Conservation (phyloP, 2,113 vertebrate species). For the Leuciscus idus region DNA sequence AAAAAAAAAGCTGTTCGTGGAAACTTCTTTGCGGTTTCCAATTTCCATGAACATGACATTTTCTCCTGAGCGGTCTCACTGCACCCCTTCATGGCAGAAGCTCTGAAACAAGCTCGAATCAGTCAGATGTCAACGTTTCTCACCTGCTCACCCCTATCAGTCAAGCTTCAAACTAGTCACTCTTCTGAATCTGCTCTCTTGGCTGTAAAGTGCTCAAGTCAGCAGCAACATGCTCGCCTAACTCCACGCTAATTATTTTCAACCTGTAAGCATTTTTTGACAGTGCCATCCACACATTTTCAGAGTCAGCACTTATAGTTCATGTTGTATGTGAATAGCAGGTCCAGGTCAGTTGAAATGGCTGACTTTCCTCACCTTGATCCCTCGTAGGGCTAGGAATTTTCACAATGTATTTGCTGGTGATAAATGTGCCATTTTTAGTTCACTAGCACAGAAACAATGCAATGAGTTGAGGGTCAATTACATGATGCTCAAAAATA, state of each 20-base stretch:
- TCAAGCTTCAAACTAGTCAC: slow-evolving; percentile 24
- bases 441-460: not conserved
- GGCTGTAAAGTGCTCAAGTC: slow-evolving; percentile 1
- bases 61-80: not conserved
- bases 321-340: not conserved
- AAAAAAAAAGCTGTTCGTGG: not conserved
- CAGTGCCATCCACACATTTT: slow-evolving; percentile 8
- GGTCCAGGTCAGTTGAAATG: slow-evolving; percentile 16
- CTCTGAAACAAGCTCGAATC: not conserved
- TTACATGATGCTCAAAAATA: not conserved
- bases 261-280: slow-evolving; percentile 36
- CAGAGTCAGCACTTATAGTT: slow-evolving; percentile 10
- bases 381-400: not conserved
- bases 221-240: not conserved
- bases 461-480: not conserved
- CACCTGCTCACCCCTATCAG: slow-evolving; percentile 2
- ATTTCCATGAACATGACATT: not conserved
- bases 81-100: not conserved
- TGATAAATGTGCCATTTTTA: not conserved
- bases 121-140: slow-evolving; percentile 12
- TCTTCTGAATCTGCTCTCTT: slow-evolving; percentile 12
- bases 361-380: not conserved
- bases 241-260: slow-evolving; percentile 14
- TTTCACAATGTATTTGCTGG: not conserved
- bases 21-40: not conserved